Conservation (phyloP, 1,140 invertebrate species). For the Thaumatotibia leucotreta region DNA sequence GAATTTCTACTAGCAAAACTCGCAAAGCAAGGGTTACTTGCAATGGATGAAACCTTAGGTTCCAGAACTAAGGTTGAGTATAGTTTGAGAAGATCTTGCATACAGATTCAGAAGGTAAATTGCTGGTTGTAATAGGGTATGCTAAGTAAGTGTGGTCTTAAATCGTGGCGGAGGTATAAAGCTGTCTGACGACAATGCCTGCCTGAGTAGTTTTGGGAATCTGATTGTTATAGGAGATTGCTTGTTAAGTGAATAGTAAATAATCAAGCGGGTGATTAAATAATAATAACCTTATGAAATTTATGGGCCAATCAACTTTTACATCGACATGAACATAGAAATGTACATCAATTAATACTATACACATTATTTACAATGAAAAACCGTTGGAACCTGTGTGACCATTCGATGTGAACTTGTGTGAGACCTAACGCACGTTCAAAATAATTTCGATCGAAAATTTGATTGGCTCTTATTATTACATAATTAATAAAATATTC, state of each 20-base stretch:
- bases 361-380: no score
- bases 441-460: no score
- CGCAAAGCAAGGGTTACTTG: not conserved
- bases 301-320: not conserved
- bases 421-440: no score
- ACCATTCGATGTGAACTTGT: no score
- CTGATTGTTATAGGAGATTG: not conserved
- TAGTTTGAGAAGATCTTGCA: not conserved
- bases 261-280: not conserved
- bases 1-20: not conserved
- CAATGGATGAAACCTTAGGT: not conserved
- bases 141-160: conserved; percentile 7
- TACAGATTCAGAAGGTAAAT: not conserved
- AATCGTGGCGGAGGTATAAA: not conserved
- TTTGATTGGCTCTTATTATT: no score
- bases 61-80: not conserved
- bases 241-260: not conserved
- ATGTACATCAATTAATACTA: no score
- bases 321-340: no score
- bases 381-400: no score
- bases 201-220: not conserved
- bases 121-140: not conserved
- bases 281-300: not conserved
- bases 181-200: not conserved
- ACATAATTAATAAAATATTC: no score